phyloP scores from a whole-genome alignment of 1,140 invertebrate species.

The Epicauta chinensis region DNA sequence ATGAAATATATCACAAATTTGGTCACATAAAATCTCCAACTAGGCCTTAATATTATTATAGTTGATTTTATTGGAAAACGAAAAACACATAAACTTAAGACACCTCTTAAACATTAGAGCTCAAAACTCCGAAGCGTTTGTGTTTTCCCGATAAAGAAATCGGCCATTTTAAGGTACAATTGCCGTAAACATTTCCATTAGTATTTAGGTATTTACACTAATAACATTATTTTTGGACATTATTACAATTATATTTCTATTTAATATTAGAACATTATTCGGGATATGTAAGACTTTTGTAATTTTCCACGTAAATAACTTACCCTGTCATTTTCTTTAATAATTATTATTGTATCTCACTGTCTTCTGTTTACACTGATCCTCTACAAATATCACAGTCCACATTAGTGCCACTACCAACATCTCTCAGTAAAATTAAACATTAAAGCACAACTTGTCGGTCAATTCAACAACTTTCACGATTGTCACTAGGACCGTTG shows the following conservation, averaged over 20 bases:
- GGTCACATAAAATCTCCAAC: slow-evolving; percentile 9
- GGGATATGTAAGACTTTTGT: too few relatives aligned
- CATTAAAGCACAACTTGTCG: too few relatives aligned
- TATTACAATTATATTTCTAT: not conserved
- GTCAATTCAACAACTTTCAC: too few relatives aligned
- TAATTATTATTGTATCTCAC: too few relatives aligned
- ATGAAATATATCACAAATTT: slow-evolving; percentile 10
- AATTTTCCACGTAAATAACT: too few relatives aligned
- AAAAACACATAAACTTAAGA: not conserved
- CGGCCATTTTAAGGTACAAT: slow-evolving; percentile 6
- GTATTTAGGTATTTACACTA: not conserved
- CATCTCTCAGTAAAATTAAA: too few relatives aligned
- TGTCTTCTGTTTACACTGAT: too few relatives aligned
- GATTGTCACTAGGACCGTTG: too few relatives aligned
- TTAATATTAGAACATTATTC: not conserved
- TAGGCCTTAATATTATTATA: not conserved
- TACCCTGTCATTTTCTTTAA: too few relatives aligned
- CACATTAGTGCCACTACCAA: too few relatives aligned
- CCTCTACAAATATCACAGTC: too few relatives aligned
- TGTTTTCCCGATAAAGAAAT: slow-evolving; percentile 15
- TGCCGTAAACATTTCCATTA: not conserved
- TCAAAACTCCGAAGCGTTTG: slow-evolving; percentile 15
- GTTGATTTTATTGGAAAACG: too few relatives aligned
- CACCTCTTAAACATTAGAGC: slow-evolving; percentile 10
- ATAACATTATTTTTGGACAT: not conserved